phyloP scores from a whole-genome alignment of 1,140 invertebrate species.

The Cataglyphis hispanica region DNA sequence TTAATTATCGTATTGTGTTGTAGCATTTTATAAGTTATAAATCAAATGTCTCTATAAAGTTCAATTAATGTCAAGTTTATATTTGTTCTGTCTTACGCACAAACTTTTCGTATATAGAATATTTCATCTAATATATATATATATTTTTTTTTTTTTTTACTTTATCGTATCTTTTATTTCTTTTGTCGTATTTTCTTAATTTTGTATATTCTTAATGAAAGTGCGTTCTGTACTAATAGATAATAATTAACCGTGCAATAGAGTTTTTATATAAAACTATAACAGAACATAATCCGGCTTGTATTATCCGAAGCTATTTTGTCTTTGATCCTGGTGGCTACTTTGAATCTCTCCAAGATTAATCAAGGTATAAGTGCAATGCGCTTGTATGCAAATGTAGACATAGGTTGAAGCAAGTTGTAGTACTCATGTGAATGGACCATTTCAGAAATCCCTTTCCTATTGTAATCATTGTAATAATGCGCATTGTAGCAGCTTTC shows the following conservation, averaged over 20 bases:
- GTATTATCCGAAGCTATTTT: conserved; percentile 15
- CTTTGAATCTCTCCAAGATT: conserved; percentile 47
- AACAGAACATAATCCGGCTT: neutral
- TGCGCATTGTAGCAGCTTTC: neutral
- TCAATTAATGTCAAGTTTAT: neutral
- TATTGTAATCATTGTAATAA: conserved; percentile 55
- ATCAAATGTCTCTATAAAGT: neutral
- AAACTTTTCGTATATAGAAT: neutral
- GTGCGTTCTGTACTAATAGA: neutral
- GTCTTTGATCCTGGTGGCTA: conserved; percentile 38
- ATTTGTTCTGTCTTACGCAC: neutral
- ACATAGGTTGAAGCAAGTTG: conserved; percentile 61
- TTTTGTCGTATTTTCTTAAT: neutral
- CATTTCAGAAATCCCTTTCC: conserved; percentile 60
- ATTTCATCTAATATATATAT: neutral
- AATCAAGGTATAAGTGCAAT: conserved; percentile 56
- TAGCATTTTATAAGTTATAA: neutral
- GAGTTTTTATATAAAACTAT: neutral
- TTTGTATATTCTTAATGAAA: neutral
- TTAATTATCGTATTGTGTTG: conserved; percentile 5
- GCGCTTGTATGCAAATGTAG: conserved; percentile 59
- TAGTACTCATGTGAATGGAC: conserved; percentile 57
- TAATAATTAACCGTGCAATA: no score
- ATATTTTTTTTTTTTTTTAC: neutral
- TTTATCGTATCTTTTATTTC: neutral